Evolutionary conservation across 2,797 vertebrate genomes (phyloP), one percentile per base, ranked within the genome.

Genomic region (Rhodeus uyekii): DNA sequence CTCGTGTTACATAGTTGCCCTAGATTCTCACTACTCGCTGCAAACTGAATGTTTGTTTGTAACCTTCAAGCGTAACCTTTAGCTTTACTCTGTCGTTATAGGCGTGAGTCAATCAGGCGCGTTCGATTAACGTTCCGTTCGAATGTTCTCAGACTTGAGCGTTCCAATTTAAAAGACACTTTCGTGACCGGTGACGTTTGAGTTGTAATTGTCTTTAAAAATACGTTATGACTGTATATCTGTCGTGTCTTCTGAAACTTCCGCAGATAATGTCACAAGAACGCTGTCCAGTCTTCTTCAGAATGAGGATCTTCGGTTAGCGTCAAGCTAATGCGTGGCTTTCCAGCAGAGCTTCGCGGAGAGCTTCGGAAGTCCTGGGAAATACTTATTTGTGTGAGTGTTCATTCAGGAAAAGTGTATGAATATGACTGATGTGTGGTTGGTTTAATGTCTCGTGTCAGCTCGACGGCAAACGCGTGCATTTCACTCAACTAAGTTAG

Each of bases 1-100:
- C 77, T 81, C 58, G 61, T 78, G 78, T 89, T 85, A 85, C 79
- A 87, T 71, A 88, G 80, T 80, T 88, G 89, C 78, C 84, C 81
- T 83, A 89, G 84, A 89, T 88, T 82, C 81, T 75, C 73, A 61
- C 38, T 68, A 81, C 71, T 69, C 29, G 16, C 27, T 64, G 76
- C 78, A 80, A 76, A 73, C 64, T 19, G 36, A 73, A 48, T 55
- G 55, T 46, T 58, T 50, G 39, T 83, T 74, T 44, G 61, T 81
- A 73, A 84, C 82, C 77, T 76, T 84, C 73, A 84, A 38, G 76
- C 46, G 68, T 67, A 86, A 85, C 86, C 84, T 81, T 81, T 71
- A n/a, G 50, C 69, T 38, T 19, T 36, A 39, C 39, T 39, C 27
- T 22, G 29, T 38, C 55, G 38, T 46, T 32, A 27, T 12, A n/a